Conservation (phyloP, 2,797 vertebrate genomes). For the Stomatorhinus walkeri region DNA sequence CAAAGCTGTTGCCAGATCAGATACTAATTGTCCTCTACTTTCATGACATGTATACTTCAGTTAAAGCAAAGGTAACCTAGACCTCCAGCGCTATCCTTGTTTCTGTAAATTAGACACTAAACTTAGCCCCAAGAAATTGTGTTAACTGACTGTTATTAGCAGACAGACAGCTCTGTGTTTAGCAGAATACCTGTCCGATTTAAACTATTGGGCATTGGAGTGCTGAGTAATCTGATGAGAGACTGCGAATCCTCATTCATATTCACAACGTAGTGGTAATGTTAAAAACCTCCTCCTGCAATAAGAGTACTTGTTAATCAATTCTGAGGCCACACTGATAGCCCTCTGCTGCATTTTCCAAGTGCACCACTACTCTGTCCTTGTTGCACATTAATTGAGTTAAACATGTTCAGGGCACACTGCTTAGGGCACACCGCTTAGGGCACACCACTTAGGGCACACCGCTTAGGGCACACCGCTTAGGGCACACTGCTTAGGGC, state of each 20-base stretch:
- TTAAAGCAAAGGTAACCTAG: neutral
- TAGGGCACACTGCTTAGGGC: too few species aligned
- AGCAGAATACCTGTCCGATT: constrained; percentile 17
- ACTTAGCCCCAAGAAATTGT: neutral
- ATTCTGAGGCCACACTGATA: constrained; percentile 11
- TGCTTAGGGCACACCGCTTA: neutral
- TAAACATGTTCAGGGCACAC: constrained; percentile 15
- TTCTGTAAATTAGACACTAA: neutral
- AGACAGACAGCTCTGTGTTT: constrained; percentile 21
- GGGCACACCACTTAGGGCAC: too few species aligned
- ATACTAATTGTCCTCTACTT: neutral
- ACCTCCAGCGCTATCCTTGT: neutral
- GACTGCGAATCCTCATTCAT: constrained; percentile 21
- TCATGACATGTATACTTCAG: neutral
- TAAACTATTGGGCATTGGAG: constrained; percentile 18
- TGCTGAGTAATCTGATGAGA: constrained; percentile 22
- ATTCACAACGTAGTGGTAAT: constrained; percentile 15
- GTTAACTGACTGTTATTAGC: constrained; percentile 10
- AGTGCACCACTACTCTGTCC: constrained; percentile 10
- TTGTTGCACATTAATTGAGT: constrained; percentile 23
- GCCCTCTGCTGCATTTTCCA: constrained; percentile 8
- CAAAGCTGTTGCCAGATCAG: neutral
- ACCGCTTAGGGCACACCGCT: too few species aligned
- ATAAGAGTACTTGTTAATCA: constrained; percentile 19
- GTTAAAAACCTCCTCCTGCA: constrained; percentile 21